Evolutionary conservation across 2,797 vertebrate species (phyloP).

Genomic region (Mionectes olivaceus): DNA sequence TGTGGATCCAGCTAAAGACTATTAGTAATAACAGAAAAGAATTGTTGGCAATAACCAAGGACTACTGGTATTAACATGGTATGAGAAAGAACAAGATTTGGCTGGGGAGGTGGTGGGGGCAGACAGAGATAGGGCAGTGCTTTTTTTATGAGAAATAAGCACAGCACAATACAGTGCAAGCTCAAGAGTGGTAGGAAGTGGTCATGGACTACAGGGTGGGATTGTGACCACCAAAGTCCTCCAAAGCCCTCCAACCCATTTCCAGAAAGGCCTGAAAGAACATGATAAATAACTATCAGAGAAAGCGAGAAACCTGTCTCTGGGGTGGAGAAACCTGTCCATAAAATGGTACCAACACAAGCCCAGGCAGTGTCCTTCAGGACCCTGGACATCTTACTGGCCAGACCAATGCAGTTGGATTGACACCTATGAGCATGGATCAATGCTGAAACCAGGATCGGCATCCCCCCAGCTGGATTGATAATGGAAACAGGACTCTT

Average conservation of each 20-base stretch:
- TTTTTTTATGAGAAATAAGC: background rate
- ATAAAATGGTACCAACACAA: background rate
- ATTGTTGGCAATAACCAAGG: background rate
- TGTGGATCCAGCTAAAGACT: background rate
- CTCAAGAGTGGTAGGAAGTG: background rate
- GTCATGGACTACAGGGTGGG: background rate
- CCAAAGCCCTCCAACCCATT: background rate
- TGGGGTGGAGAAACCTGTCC: background rate
- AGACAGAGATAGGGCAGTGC: background rate
- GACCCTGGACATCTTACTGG: background rate
- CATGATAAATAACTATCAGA: background rate
- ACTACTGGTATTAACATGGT: background rate
- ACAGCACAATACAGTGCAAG: background rate
- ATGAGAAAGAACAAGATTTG: background rate
- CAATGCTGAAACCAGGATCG: background rate
- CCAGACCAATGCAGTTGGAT: accelerated
- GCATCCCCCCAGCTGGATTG: background rate
- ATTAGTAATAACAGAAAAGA: background rate
- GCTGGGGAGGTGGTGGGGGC: background rate
- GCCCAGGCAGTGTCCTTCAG: background rate
- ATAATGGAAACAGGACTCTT: background rate
- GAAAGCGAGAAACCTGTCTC: background rate
- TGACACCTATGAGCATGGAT: background rate
- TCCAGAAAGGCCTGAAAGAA: background rate
- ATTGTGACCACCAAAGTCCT: no score